phyloP scores from a whole-genome alignment of 2,888 invertebrate genomes.

The Diadegma fenestrale region DNA sequence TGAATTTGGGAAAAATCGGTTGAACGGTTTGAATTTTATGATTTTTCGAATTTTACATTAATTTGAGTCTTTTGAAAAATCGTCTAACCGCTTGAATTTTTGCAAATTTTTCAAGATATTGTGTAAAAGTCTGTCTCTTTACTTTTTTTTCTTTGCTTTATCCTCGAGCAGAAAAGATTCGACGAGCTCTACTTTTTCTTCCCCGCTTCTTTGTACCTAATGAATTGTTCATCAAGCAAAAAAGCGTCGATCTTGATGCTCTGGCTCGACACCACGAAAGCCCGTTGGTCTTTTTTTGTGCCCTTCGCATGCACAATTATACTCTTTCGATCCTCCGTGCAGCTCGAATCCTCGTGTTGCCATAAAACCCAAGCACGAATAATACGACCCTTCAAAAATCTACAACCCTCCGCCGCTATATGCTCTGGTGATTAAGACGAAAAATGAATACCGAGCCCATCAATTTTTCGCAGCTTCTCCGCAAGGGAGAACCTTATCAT shows the following conservation, averaged over 20 bases:
- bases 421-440: background rate
- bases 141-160: slow-evolving; percentile 37
- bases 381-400: background rate
- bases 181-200: slow-evolving; percentile 60
- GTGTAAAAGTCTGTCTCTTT: too few relatives aligned
- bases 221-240: slow-evolving; percentile 42
- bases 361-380: background rate
- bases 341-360: background rate
- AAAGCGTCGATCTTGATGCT: background rate
- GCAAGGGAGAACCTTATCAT: background rate
- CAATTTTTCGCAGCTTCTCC: background rate
- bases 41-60: too few relatives aligned
- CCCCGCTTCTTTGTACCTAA: slow-evolving; percentile 7
- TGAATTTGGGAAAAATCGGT: too few relatives aligned
- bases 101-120: too few relatives aligned
- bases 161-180: slow-evolving; percentile 64
- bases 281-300: background rate
- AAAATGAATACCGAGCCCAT: slow-evolving; percentile 4
- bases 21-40: too few relatives aligned
- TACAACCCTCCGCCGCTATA: background rate
- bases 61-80: too few relatives aligned
- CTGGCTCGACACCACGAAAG: background rate
- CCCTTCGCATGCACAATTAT: slow-evolving; percentile 1
- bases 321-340: background rate
- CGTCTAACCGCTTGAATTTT: too few relatives aligned